A percentile compares a stretch with the other conserved stretches of the same genome.
Evolutionary conservation across 64 coral and sea anemone genomes (phyloP).

Genomic region (Montipora sp.): DNA sequence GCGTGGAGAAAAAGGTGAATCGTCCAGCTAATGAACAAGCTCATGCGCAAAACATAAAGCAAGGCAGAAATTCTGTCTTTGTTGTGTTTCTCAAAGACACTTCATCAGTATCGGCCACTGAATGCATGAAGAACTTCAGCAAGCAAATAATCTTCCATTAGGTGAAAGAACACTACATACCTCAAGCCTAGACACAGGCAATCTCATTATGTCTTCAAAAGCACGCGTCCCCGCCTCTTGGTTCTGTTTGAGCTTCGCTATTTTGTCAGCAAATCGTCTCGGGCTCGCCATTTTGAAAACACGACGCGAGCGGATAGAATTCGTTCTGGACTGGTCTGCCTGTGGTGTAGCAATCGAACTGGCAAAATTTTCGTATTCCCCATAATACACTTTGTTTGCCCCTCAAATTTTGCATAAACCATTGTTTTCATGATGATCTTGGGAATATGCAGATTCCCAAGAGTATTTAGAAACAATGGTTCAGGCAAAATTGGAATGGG

Average conservation of each 20-base stretch:
- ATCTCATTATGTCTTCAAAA: constrained; percentile 94
- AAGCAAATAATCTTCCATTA: neutral
- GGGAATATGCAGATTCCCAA: no score
- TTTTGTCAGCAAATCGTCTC: constrained; percentile 96
- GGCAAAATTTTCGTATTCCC: no score
- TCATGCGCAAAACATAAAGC: neutral
- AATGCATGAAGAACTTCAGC: no score
- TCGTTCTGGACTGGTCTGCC: neutral
- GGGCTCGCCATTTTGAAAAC: constrained; percentile 94
- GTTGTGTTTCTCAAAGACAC: neutral
- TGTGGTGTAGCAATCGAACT: neutral
- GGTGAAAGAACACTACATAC: constrained; percentile 16
- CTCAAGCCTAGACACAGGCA: constrained; percentile 69
- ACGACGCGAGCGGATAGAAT: no score
- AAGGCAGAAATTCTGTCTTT: neutral
- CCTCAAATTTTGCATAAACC: no score
- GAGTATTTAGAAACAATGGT: no score
- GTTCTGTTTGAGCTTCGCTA: constrained; percentile 84
- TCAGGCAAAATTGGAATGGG: no score
- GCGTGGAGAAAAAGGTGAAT: neutral
- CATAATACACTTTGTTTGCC: no score
- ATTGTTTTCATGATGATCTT: no score
- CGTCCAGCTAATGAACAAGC: neutral
- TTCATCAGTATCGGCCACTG: neutral
- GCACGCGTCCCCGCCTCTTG: constrained; percentile 85